Evolutionary conservation across 2,113 vertebrate genomes (phyloP), one percentile per base, ranked within the genome.

Genomic region (Perccottus glenii): DNA sequence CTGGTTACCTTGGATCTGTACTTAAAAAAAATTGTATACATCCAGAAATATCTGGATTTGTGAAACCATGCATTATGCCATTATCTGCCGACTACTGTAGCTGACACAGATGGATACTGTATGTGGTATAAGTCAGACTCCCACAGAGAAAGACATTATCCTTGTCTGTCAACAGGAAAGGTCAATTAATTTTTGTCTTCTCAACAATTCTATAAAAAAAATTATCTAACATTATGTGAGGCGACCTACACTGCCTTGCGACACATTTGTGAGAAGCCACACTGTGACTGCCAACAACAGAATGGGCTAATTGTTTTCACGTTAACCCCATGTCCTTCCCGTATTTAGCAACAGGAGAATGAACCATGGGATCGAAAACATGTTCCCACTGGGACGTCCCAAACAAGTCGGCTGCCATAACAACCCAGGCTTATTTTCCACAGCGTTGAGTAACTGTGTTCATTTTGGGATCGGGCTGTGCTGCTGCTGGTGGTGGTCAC

Each of bases 401-500:
- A 87, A 90, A 91, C 86, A 86, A 81, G 72, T 55, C 49, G 1
- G 84, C 82, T 87, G 86, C 85, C 67, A 85, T 89, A 81, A 81
- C 77, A 71, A 90, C 88, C 9, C 38, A 11, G 16, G 80, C 71
- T 80, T 91, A 60, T 77, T 89, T 77, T 78, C 51, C 76, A 70
- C 36, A 1, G 35, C 77, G 63, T 71, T 60, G 64, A 77, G 77
- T 75, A 78, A 77, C 38, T 27, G 19, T 27, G 19, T 27, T 32
- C 44, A 40, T 67, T 61, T 60, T 80, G 73, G 67, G 80, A 70
- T 78, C 50, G 61, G 43, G 66, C 72, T 68, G 70, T 69, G 51
- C 49, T 35, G 47, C 47, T 72, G 15, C 63, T 61, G 66, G 77
- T 69, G 83, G 64, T 77, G 71, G 83, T 90, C 81, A 80, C 86